Percentiles rank a stretch among this genome's conserved stretches.
phyloP scores from a whole-genome alignment of 2,113 vertebrate species.

The Gymnogyps californianus region DNA sequence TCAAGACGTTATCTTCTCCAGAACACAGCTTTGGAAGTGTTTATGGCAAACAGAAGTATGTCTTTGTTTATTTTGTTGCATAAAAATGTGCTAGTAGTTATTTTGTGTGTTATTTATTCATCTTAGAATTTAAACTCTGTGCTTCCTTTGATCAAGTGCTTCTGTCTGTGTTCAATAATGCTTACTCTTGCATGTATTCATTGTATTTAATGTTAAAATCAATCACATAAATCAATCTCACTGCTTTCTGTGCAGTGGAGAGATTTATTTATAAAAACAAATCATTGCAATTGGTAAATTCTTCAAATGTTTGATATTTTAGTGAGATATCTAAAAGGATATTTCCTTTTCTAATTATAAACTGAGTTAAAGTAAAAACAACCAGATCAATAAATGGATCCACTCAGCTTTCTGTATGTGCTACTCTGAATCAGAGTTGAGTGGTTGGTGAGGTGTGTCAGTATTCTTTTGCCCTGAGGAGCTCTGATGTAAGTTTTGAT shows the following conservation, averaged over 20 bases:
- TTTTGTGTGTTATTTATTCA: background rate
- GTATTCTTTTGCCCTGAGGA: background rate
- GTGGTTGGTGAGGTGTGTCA: background rate
- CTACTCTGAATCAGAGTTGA: background rate
- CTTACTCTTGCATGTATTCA: background rate
- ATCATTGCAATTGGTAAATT: background rate
- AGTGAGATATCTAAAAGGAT: background rate
- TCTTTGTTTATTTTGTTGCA: background rate
- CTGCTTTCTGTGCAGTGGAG: background rate
- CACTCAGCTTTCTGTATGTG: background rate
- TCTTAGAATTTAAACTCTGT: background rate
- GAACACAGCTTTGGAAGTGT: constrained; percentile 94
- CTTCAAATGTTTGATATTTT: background rate
- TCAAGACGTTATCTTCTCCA: constrained; percentile 93
- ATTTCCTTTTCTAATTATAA: background rate
- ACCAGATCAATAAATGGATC: background rate
- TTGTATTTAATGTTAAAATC: background rate
- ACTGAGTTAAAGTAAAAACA: background rate
- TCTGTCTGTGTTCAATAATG: background rate
- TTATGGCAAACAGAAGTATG: constrained; percentile 99
- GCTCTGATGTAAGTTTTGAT: background rate
- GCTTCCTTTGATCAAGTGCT: background rate
- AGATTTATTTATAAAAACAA: background rate
- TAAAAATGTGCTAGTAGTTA: background rate
- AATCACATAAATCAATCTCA: background rate